phyloP scores from a whole-genome alignment of 2,888 invertebrate genomes.

The Drosophila dives region DNA sequence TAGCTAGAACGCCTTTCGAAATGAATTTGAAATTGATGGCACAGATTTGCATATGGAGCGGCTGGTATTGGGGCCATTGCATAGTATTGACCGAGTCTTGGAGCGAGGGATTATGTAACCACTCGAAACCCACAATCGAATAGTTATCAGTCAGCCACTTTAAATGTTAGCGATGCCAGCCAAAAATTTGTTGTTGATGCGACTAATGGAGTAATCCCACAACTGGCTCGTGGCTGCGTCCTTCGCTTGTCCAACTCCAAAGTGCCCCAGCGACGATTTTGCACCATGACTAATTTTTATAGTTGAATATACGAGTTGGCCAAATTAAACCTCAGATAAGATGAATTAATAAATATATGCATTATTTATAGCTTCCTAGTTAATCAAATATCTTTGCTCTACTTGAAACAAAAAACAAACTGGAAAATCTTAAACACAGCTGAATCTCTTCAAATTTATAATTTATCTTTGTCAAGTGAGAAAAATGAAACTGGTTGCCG shows the following conservation, averaged over 20 bases:
- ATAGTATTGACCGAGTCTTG: conserved; percentile 70
- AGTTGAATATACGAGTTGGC: conserved; percentile 6
- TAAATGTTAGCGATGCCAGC: conserved; percentile 56
- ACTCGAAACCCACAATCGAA: conserved; percentile 54
- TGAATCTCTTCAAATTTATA: neutral
- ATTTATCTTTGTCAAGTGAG: neutral
- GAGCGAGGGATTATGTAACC: conserved; percentile 61
- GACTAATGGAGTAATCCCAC: conserved; percentile 46
- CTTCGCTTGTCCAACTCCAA: conserved; percentile 26
- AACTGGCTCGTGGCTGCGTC: conserved; percentile 38
- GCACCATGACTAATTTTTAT: conserved; percentile 22
- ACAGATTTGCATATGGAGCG: conserved; percentile 67
- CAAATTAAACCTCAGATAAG: conserved; percentile 15
- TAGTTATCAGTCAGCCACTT: conserved; percentile 46
- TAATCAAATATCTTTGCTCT: neutral
- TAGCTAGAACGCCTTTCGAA: conserved; percentile 68
- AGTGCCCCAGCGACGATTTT: conserved; percentile 33
- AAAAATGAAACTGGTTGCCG: neutral
- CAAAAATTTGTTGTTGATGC: conserved; percentile 24
- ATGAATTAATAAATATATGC: conserved; percentile 28
- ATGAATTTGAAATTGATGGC: conserved; percentile 47
- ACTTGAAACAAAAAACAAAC: conserved; percentile 2
- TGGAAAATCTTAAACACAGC: neutral
- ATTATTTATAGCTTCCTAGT: conserved; percentile 49
- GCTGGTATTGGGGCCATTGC: conserved; percentile 70